Conservation (phyloP, 2,888 invertebrate species). For the Agonopterix arenella region DNA sequence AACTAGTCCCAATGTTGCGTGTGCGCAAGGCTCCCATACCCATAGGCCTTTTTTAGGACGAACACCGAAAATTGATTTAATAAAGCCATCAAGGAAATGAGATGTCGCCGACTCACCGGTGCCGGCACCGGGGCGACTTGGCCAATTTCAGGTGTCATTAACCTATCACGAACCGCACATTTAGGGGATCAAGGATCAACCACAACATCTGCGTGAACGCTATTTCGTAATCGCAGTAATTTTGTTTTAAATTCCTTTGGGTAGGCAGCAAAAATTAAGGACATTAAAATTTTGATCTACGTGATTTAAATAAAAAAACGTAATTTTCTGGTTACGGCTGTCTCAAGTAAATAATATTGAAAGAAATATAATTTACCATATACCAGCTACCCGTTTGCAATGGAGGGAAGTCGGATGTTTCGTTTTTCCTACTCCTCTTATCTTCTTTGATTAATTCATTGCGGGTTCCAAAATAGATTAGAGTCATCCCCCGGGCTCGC, state of each 20-base stretch:
- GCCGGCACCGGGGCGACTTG: not conserved
- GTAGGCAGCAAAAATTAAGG: not conserved
- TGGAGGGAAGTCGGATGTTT: too few relatives aligned
- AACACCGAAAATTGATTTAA: conserved; percentile 28
- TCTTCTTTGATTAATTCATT: too few relatives aligned
- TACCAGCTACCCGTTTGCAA: too few relatives aligned
- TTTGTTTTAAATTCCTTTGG: conserved; percentile 16
- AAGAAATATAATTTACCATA: too few relatives aligned
- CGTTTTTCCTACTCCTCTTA: too few relatives aligned
- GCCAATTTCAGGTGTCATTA: conserved; percentile 27
- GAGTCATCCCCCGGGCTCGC: too few relatives aligned
- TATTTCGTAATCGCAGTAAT: conserved; percentile 6
- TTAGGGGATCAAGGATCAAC: conserved; percentile 21
- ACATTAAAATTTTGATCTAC: not conserved
- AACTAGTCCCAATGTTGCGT: not conserved
- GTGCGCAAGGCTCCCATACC: not conserved
- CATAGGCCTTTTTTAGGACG: too few relatives aligned
- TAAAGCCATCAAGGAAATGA: conserved; percentile 44
- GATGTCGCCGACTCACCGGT: conserved; percentile 23
- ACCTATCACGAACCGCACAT: conserved; percentile 14
- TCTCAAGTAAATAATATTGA: too few relatives aligned
- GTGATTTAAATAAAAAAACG: too few relatives aligned
- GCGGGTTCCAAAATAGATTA: too few relatives aligned
- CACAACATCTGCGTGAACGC: conserved; percentile 23
- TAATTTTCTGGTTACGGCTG: too few relatives aligned